Conservation (phyloP, 2,797 vertebrate genomes). For the Pangasius sanitwongsei region DNA sequence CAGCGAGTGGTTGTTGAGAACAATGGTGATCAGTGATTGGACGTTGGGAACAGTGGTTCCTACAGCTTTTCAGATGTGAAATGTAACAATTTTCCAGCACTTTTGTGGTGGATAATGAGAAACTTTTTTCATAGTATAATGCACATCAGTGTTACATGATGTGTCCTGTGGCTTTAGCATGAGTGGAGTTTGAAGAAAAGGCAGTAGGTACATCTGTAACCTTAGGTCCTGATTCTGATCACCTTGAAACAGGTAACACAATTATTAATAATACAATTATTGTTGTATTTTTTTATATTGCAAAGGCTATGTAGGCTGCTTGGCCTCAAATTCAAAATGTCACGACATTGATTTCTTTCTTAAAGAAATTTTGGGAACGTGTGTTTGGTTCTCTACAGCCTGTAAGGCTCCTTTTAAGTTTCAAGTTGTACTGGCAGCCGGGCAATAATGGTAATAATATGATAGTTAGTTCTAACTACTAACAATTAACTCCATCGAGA, state of each 20-base stretch:
- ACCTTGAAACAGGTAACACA: not conserved
- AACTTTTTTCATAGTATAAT: not conserved
- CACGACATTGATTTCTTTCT: conserved; percentile 1
- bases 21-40: too few species aligned
- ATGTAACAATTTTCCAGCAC: not conserved
- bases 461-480: not conserved
- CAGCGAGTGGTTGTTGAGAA: too few species aligned
- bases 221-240: not conserved
- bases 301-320: not conserved
- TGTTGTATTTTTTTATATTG: not conserved
- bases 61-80: not conserved
- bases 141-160: not conserved
- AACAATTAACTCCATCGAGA: not conserved
- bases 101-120: not conserved
- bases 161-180: not conserved
- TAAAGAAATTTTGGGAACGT: not conserved
- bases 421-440: not conserved
- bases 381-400: not conserved
- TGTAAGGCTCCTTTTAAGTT: not conserved
- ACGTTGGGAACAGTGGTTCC: not conserved
- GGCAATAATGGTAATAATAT: not conserved
- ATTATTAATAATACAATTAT: not conserved
- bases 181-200: not conserved
- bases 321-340: not conserved
- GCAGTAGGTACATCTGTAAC: not conserved